Conservation (phyloP, 2,113 vertebrate genomes). For the Cepphus grylle region DNA sequence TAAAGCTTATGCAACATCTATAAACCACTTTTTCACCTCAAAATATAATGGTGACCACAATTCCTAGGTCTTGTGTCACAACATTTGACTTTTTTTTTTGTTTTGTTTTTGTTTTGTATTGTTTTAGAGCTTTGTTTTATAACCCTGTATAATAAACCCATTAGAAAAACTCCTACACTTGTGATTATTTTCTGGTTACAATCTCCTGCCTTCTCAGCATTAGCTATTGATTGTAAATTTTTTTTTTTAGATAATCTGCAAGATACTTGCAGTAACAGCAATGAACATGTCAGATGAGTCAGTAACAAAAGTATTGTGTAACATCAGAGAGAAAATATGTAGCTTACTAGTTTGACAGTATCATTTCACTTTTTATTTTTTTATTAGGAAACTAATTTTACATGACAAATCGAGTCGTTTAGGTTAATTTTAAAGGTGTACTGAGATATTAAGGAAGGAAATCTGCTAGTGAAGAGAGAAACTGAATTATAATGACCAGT, state of each 20-base stretch:
- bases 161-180: neutral
- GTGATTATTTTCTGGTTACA: neutral
- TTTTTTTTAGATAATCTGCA: neutral
- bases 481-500: neutral
- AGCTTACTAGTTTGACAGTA: neutral
- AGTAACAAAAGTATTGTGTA: neutral
- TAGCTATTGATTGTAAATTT: neutral
- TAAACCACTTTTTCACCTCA: neutral
- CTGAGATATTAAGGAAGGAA: neutral
- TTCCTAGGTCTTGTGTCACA: neutral
- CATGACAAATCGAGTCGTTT: neutral
- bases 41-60: neutral
- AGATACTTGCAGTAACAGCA: neutral
- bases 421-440: neutral
- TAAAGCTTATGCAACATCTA: neutral
- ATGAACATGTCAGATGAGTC: neutral
- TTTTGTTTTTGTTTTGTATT: too few relatives aligned
- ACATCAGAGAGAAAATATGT: neutral
- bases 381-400: neutral
- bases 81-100: neutral
- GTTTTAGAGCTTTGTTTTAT: neutral
- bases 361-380: neutral
- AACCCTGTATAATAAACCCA: neutral
- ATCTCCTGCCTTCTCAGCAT: neutral
- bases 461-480: neutral